Evolutionary conservation across 2,797 vertebrate genomes (phyloP).

Genomic region (Cyprinodon diabolis): DNA sequence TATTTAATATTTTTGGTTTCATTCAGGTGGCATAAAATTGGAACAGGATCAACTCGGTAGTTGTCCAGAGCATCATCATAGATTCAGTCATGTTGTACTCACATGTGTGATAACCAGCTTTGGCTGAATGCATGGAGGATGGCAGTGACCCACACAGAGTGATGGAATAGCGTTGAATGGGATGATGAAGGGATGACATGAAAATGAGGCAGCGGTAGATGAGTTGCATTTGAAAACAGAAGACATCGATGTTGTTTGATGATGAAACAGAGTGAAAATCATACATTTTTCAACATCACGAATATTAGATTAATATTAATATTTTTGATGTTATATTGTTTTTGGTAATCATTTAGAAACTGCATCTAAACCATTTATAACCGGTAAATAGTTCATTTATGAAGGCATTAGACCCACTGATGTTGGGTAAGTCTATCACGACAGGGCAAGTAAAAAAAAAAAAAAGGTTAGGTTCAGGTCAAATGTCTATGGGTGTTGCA

Average conservation of each 20-base stretch:
- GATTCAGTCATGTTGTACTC: slow-evolving; percentile 53
- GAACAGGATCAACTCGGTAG: background rate
- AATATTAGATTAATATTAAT: too few species aligned
- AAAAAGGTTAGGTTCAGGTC: too few species aligned
- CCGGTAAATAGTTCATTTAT: too few species aligned
- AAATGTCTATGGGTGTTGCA: too few species aligned
- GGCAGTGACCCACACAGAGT: slow-evolving; percentile 21
- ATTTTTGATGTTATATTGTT: too few species aligned
- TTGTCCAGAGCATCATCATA: background rate
- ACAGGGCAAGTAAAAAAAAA: too few species aligned
- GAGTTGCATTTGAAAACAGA: slow-evolving; percentile 19
- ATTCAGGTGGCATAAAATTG: background rate
- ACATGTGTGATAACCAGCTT: slow-evolving; percentile 81
- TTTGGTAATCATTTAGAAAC: too few species aligned
- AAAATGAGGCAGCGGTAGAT: slow-evolving; percentile 22
- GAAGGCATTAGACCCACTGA: too few species aligned
- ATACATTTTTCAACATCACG: background rate
- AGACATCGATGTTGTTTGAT: slow-evolving; percentile 30
- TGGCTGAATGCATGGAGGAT: slow-evolving; percentile 69
- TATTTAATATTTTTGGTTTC: too few species aligned
- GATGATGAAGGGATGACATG: slow-evolving; percentile 27
- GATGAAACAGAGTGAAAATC: background rate
- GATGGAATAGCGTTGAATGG: slow-evolving; percentile 4
- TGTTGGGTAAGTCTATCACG: too few species aligned
- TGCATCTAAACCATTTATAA: too few species aligned